phyloP scores from a whole-genome alignment of 1,140 invertebrate genomes.

The Drosophila sp. region DNA sequence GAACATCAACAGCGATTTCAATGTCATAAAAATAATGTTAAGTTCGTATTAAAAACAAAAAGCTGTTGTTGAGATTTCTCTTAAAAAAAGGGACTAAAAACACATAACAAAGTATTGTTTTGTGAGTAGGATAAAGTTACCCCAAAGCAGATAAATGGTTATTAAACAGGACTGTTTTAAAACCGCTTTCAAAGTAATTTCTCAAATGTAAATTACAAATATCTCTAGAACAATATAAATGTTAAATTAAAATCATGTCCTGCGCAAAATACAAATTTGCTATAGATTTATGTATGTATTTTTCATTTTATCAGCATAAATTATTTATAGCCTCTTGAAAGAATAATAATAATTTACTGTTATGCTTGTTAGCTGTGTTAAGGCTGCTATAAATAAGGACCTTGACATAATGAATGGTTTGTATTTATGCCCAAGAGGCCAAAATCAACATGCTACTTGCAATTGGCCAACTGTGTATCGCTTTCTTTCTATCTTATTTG shows the following conservation, averaged over 20 bases:
- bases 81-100: constrained; percentile 6
- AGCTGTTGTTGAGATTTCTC: constrained; percentile 34
- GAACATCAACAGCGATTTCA: constrained; percentile 71
- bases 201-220: background rate
- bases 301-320: no score
- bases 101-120: constrained; percentile 14
- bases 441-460: constrained; percentile 5
- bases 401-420: constrained; percentile 3
- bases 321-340: background rate
- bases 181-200: background rate
- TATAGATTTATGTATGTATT: no score
- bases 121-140: background rate
- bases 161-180: constrained; percentile 7
- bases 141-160: background rate
- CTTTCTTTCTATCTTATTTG: background rate
- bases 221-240: background rate
- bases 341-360: background rate
- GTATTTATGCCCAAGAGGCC: background rate
- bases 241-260: background rate
- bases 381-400: background rate
- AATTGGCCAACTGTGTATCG: constrained; percentile 3
- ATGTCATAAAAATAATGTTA: constrained; percentile 73
- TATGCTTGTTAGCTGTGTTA: background rate
- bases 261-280: no score
- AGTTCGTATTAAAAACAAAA: constrained; percentile 57